Evolutionary conservation across 2,888 invertebrate species (phyloP).

Genomic region (Ceriagrion tenellum): DNA sequence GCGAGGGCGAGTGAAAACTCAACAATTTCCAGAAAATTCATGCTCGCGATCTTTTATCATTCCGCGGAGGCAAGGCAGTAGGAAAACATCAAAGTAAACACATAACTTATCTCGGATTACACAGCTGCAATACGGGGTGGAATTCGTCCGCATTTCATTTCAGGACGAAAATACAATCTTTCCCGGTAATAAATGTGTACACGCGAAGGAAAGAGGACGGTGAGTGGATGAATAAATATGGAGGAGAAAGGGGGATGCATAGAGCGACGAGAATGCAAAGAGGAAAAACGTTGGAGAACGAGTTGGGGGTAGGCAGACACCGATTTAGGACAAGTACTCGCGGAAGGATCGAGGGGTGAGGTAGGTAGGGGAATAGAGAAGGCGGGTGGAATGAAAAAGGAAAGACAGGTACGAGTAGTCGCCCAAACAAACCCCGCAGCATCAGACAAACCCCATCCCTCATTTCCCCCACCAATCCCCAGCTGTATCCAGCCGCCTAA

Average conservation of each 20-base stretch:
- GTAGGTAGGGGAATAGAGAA: background rate
- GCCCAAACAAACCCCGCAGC: background rate
- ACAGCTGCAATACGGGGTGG: background rate
- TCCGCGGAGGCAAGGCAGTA: background rate
- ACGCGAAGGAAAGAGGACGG: background rate
- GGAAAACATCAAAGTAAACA: slow-evolving; percentile 3
- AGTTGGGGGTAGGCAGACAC: background rate
- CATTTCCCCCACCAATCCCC: background rate
- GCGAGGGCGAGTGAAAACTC: background rate
- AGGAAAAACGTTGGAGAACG: background rate
- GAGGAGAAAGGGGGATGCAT: background rate
- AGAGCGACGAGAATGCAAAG: background rate
- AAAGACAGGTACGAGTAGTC: background rate
- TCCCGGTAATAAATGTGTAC: background rate
- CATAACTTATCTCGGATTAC: background rate
- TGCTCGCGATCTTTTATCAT: background rate
- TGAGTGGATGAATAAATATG: background rate
- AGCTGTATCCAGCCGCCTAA: background rate
- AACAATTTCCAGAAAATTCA: background rate
- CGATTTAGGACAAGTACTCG: background rate
- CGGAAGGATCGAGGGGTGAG: background rate
- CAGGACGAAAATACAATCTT: background rate
- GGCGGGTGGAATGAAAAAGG: background rate
- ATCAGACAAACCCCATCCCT: background rate
- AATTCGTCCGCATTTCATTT: background rate